Conservation (phyloP, 2,888 invertebrate genomes). For the Lochmaea capreae region DNA sequence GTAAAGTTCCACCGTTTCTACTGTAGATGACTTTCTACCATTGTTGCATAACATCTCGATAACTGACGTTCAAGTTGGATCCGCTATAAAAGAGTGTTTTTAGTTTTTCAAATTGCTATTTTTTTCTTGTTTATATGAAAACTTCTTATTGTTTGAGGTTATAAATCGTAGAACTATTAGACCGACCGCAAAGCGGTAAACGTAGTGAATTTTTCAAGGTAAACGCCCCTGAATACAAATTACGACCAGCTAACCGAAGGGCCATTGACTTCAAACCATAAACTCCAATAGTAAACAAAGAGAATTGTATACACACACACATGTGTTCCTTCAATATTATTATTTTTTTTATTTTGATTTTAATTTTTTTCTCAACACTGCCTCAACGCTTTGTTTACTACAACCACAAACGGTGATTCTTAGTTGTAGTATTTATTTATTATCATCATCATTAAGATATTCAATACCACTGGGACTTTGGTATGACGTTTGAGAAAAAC, state of each 20-base stretch:
- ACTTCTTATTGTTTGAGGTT: not conserved
- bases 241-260: slow-evolving; percentile 27
- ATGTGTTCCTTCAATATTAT: slow-evolving; percentile 26
- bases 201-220: not conserved
- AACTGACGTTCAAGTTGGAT: no score
- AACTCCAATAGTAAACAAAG: slow-evolving; percentile 43
- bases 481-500: slow-evolving; percentile 1
- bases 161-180: not conserved
- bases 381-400: slow-evolving; percentile 33
- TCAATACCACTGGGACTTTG: slow-evolving; percentile 15
- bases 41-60: no score
- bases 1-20: no score
- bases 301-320: slow-evolving; percentile 25
- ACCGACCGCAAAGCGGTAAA: not conserved
- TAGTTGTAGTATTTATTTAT: slow-evolving; percentile 13
- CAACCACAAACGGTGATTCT: slow-evolving; percentile 24
- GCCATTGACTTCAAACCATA: slow-evolving; percentile 39
- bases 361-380: not conserved
- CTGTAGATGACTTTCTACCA: no score
- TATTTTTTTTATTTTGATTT: slow-evolving; percentile 19
- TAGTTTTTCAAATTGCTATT: not conserved
- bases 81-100: no score
- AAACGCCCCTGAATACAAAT: slow-evolving; percentile 6
- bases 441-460: slow-evolving; percentile 18
- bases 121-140: not conserved